Base-by-base conservation (phyloP, 2,113 vertebrate species). In the Ceyx cyanopectus region DNA sequence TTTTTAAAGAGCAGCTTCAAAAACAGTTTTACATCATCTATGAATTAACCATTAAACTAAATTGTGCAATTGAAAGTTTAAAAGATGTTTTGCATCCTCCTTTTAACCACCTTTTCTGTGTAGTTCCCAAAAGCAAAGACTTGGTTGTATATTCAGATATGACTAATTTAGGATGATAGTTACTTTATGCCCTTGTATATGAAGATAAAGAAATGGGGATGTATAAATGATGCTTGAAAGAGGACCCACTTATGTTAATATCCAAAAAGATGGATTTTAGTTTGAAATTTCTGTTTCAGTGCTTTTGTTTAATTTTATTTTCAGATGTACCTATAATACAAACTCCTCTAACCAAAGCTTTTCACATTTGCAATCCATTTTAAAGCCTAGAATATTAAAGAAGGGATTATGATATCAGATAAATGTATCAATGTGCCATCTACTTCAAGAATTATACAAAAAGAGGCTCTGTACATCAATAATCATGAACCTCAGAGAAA, bases 311-410 rank as follows among this genome's bases (percentile, higher is more conserved):
- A 27, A 57, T 67, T 85, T 89, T 87, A 9, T 90, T 91, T 85
- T 80, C n/a, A 82, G n/a, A 45, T 56, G 10, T 56, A 51, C 43
- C 27, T 63, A n/a, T 76, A 66, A 88, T 24, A 51, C 21, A 75
- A 69, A 86, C 19, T 87, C 66, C 41, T 78, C 23, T 68, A 93
- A 48, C 7, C 30, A 81, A 87, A 82, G 70, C 67, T 92, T 85
- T 96, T 89, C 77, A 89, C 74, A 48, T 75, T 82, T 89, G 68
- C 23, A 85, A 16, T 9, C 30, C 60, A 77, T 87, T 92, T 85
- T 65, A 65, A 78, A 85, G 37, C 10, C 30, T 84, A 72, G 41
- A 27, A 14, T 53, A 75, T 53, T 60, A 91, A 83, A 83, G 54
- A 79, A 24, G 6, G 14, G 16, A 72, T 56, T 91, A 90, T 69